phyloP scores from a whole-genome alignment of 2,888 invertebrate genomes.

The Terebella lapidaria region DNA sequence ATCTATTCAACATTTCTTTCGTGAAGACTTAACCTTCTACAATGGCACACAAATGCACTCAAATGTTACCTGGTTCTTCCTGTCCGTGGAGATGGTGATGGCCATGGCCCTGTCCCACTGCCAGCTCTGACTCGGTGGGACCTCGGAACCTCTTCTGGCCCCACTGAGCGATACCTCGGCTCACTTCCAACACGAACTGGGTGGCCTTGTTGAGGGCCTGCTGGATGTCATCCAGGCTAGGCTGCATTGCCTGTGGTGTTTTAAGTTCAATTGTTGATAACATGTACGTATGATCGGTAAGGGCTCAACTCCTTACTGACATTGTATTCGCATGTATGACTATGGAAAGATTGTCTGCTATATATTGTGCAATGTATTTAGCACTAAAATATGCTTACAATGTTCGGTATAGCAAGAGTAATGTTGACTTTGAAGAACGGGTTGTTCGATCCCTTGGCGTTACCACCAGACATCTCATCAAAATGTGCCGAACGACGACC shows the following conservation, averaged over 20 bases:
- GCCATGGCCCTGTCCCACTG: not conserved
- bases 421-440: constrained; percentile 72
- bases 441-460: constrained; percentile 7
- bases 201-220: constrained; percentile 76
- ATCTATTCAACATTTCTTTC: too few species aligned
- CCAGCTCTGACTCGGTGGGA: not conserved
- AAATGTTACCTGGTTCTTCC: too few species aligned
- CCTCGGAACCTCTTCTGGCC: constrained; percentile 56
- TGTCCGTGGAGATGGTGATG: not conserved
- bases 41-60: too few species aligned
- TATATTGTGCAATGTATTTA: too few species aligned
- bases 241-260: constrained; percentile 61
- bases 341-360: too few species aligned
- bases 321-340: too few species aligned
- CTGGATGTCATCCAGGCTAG: constrained; percentile 84
- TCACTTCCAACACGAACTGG: constrained; percentile 73
- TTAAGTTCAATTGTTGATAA: constrained; percentile 20
- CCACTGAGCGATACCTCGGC: constrained; percentile 91
- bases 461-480: not conserved
- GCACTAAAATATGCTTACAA: too few species aligned
- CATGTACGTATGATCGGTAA: too few species aligned
- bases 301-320: too few species aligned
- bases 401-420: constrained; percentile 79
- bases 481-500: not conserved
- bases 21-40: too few species aligned